Conservation (phyloP, 1,140 invertebrate genomes). For the Charaxes varanes region DNA sequence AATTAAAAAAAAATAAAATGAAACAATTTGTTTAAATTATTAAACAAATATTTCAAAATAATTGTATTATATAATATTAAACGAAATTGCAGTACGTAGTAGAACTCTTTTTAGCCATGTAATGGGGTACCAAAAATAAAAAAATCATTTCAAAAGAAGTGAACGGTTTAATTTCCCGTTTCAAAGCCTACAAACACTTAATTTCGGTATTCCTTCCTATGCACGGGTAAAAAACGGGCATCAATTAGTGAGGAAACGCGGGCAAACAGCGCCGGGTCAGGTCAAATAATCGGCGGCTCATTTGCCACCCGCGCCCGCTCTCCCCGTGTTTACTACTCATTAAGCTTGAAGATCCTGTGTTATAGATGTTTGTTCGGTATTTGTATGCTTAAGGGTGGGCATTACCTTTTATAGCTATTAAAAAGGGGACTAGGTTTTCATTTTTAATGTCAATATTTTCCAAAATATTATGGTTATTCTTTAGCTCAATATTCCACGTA, state of each 20-base stretch:
- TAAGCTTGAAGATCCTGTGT: slow-evolving; percentile 39
- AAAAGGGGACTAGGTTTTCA: too few relatives aligned
- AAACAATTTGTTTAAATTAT: too few relatives aligned
- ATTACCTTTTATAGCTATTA: background rate
- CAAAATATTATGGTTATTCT: too few relatives aligned
- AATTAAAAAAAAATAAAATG: too few relatives aligned
- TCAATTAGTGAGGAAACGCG: slow-evolving; percentile 56
- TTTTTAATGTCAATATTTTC: too few relatives aligned
- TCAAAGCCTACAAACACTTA: slow-evolving; percentile 1
- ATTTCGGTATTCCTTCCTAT: background rate
- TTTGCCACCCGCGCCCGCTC: slow-evolving; percentile 32
- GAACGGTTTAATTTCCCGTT: background rate
- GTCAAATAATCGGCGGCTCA: slow-evolving; percentile 57
- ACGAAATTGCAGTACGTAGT: too few relatives aligned
- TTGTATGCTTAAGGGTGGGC: background rate
- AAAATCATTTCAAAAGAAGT: background rate
- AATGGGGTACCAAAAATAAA: background rate
- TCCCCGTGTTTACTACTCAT: slow-evolving; percentile 60
- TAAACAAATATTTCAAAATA: too few relatives aligned
- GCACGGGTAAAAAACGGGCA: slow-evolving; percentile 38
- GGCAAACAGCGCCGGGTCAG: slow-evolving; percentile 45
- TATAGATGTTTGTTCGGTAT: slow-evolving; percentile 12
- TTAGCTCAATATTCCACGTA: too few relatives aligned
- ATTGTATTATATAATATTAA: too few relatives aligned
- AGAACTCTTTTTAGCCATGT: too few relatives aligned